Evolutionary conservation across 2,888 invertebrate genomes (phyloP).

Genomic region (Drosophila histrio): DNA sequence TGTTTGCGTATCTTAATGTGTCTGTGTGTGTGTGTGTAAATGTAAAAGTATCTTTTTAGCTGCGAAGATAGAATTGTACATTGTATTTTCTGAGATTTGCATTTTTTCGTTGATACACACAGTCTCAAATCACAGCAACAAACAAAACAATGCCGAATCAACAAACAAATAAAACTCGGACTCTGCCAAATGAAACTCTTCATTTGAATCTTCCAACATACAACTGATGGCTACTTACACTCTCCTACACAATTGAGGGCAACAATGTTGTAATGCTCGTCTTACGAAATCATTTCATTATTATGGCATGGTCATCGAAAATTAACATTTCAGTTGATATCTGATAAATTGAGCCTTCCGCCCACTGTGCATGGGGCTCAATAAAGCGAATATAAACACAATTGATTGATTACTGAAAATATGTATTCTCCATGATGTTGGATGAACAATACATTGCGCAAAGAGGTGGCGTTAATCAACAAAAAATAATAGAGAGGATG

Average conservation of each 20-base stretch:
- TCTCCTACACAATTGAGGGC: neutral
- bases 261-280: neutral
- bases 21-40: constrained; percentile 29
- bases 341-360: neutral
- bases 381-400: neutral
- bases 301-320: neutral
- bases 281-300: neutral
- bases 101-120: constrained; percentile 41
- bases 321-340: neutral
- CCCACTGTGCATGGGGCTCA: neutral
- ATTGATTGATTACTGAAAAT: constrained; percentile 6
- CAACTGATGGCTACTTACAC: constrained; percentile 1
- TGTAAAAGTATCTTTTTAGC: constrained; percentile 66
- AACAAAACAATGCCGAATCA: constrained; percentile 48
- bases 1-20: constrained; percentile 23
- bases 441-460: neutral
- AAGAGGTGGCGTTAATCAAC: neutral
- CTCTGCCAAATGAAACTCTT: constrained; percentile 9
- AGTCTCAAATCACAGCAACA: constrained; percentile 3
- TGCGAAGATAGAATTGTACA: constrained; percentile 59
- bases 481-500: no score
- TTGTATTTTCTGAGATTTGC: constrained; percentile 65
- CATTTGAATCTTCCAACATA: constrained; percentile 7
- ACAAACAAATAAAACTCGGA: constrained; percentile 51
- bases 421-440: neutral